These are phyloP conservation scores for Folsomia manolachei DNA, from an alignment of 2,888 invertebrate genomes.

Conservation along the genomic window DNA sequence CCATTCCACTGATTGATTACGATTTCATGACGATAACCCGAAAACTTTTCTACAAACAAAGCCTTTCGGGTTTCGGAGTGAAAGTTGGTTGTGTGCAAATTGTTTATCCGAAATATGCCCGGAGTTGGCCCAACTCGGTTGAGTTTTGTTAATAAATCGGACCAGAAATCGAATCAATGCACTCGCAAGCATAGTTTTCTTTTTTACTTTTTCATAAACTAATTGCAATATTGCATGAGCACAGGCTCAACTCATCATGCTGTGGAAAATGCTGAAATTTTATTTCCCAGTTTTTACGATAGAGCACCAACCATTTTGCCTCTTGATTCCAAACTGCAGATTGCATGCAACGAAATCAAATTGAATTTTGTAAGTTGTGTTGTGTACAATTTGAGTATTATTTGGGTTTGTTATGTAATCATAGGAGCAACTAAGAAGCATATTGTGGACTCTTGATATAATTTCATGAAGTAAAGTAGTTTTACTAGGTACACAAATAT, in stretches of 20 bases:
- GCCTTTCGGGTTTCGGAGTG: too few relatives aligned
- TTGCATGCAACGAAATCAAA: too few relatives aligned
- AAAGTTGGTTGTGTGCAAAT: too few relatives aligned
- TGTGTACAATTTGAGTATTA: neutral
- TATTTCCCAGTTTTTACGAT: neutral
- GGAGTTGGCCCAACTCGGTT: too few relatives aligned
- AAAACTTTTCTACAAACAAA: too few relatives aligned
- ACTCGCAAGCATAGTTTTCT: neutral
- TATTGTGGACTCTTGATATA: too few relatives aligned
- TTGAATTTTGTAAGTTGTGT: too few relatives aligned
- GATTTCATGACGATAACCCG: neutral
- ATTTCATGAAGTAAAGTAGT: too few relatives aligned
- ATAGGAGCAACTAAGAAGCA: neutral
- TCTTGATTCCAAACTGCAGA: neutral
- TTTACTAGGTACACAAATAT: too few relatives aligned
- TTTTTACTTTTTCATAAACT: conserved; percentile 1
- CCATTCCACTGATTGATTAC: neutral
- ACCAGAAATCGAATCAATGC: neutral
- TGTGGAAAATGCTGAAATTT: neutral
- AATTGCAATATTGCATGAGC: conserved; percentile 2
- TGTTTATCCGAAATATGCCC: too few relatives aligned
- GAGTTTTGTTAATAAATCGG: too few relatives aligned
- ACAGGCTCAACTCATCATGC: neutral
- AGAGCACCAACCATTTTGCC: neutral
- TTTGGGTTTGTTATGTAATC: neutral